A percentile compares a stretch with the other conserved stretches of the same genome.
Conservation (phyloP, 2,888 invertebrate genomes). For the Eucera pruinosa region DNA sequence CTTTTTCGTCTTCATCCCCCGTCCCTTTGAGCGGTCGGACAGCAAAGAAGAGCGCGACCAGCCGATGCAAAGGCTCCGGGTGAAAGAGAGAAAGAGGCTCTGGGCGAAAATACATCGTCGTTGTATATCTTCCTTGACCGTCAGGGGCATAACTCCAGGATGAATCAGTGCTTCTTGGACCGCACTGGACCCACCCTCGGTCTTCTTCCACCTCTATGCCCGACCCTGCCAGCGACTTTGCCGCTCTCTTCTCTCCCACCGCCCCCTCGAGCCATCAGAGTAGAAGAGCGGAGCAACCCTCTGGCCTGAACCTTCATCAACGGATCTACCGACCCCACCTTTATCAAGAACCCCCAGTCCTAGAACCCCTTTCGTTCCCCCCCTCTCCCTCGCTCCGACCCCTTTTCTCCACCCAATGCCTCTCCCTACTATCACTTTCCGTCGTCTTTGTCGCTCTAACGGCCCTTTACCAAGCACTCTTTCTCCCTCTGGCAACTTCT, state of each 20-base stretch:
- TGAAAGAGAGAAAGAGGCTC: constrained; percentile 56
- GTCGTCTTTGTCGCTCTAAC: constrained; percentile 50
- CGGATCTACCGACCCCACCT: constrained; percentile 81
- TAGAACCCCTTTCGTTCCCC: constrained; percentile 74
- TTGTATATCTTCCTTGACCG: constrained; percentile 78
- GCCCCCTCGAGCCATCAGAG: constrained; percentile 80
- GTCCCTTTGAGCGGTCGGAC: constrained; percentile 50
- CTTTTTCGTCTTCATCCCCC: constrained; percentile 52
- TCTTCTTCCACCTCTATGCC: constrained; percentile 74
- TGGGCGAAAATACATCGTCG: constrained; percentile 76
- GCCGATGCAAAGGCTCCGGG: constrained; percentile 19
- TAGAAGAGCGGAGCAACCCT: constrained; percentile 83
- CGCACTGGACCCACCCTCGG: constrained; percentile 78
- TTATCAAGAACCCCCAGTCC: constrained; percentile 78
- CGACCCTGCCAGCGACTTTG: constrained; percentile 63
- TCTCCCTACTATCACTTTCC: constrained; percentile 65
- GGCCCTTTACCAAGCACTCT: constrained; percentile 33
- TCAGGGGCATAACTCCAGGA: constrained; percentile 81
- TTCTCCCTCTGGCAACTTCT: constrained; percentile 58
- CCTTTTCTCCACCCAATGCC: constrained; percentile 47
- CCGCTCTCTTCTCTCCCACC: constrained; percentile 69
- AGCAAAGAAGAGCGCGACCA: constrained; percentile 50
- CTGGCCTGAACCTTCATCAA: constrained; percentile 84
- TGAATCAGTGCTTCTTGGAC: constrained; percentile 84
- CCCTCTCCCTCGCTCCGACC: constrained; percentile 57